Evolutionary conservation across 1,140 invertebrate species (phyloP).

Genomic region (Tetranychus urticae): DNA sequence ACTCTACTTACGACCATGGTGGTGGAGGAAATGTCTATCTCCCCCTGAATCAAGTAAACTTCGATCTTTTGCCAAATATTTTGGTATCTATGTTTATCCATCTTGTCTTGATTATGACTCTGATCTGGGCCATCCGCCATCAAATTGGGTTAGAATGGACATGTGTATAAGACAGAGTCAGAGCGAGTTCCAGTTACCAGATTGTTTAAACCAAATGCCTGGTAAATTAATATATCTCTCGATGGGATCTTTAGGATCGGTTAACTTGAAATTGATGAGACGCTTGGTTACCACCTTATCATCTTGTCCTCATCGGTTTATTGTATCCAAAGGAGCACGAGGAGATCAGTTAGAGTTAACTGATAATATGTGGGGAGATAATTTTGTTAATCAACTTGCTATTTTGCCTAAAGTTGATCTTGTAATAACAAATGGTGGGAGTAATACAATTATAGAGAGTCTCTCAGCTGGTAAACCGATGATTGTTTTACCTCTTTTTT

Average conservation of each 20-base stretch:
- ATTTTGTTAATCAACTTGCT: neutral
- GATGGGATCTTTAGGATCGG: constrained; percentile 5
- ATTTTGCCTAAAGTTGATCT: constrained; percentile 9
- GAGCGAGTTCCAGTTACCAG: neutral
- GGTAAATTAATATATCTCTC: constrained; percentile 7
- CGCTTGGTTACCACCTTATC: neutral
- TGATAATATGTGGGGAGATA: constrained; percentile 6
- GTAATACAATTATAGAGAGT: constrained; percentile 9
- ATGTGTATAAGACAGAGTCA: neutral
- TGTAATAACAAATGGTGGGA: constrained; percentile 18
- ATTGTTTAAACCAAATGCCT: neutral
- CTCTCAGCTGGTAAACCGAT: constrained; percentile 4
- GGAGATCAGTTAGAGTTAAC: neutral
- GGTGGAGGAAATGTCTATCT: neutral
- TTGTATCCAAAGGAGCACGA: constrained; percentile 1
- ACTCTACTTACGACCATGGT: neutral
- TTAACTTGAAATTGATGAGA: neutral
- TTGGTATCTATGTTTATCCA: neutral
- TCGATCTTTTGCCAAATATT: neutral
- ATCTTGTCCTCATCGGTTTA: neutral
- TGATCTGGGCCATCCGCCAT: neutral
- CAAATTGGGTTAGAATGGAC: neutral
- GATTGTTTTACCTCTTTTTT: constrained; percentile 8
- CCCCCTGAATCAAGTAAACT: neutral
- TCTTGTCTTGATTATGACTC: neutral